phyloP scores from a whole-genome alignment of 1,140 invertebrate species.

The Cydia fagiglandana region DNA sequence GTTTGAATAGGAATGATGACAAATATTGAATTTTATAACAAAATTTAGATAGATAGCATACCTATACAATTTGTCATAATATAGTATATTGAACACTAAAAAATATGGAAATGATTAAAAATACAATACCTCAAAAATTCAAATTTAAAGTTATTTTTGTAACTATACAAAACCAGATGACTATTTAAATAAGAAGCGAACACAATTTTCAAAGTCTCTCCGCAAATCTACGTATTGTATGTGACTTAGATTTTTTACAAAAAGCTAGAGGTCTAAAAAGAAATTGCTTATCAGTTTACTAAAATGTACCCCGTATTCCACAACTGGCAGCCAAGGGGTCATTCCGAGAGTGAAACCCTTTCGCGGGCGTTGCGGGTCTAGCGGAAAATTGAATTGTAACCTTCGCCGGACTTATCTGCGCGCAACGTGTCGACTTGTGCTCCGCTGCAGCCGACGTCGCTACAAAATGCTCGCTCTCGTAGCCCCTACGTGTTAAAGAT shows the following conservation, averaged over 20 bases:
- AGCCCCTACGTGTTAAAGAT: not conserved
- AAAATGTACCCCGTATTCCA: slow-evolving; percentile 10
- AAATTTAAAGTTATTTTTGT: too few species aligned
- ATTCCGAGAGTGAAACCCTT: slow-evolving; percentile 31
- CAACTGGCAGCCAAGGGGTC: slow-evolving; percentile 24
- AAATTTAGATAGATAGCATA: too few species aligned
- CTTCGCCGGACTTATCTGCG: slow-evolving; percentile 38
- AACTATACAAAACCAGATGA: too few species aligned
- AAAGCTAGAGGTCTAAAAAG: not conserved
- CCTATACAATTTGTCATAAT: too few species aligned
- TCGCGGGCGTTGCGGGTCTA: slow-evolving; percentile 33
- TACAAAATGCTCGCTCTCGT: slow-evolving; percentile 39
- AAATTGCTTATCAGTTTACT: slow-evolving; percentile 8
- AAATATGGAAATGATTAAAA: too few species aligned
- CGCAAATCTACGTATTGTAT: too few species aligned
- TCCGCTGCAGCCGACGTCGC: slow-evolving; percentile 33
- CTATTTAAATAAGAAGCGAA: too few species aligned
- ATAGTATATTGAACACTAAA: too few species aligned
- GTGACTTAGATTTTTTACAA: not conserved
- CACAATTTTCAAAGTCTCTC: too few species aligned
- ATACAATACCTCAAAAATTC: too few species aligned
- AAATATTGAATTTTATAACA: too few species aligned
- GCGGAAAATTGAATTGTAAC: slow-evolving; percentile 50
- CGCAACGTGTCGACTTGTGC: slow-evolving; percentile 35
- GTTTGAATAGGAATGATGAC: too few species aligned